Evolutionary conservation across 92 coral and sea anemone species (phyloP), one percentile per base, ranked within the genome.

Genomic region (Anthopleura xanthogrammica): DNA sequence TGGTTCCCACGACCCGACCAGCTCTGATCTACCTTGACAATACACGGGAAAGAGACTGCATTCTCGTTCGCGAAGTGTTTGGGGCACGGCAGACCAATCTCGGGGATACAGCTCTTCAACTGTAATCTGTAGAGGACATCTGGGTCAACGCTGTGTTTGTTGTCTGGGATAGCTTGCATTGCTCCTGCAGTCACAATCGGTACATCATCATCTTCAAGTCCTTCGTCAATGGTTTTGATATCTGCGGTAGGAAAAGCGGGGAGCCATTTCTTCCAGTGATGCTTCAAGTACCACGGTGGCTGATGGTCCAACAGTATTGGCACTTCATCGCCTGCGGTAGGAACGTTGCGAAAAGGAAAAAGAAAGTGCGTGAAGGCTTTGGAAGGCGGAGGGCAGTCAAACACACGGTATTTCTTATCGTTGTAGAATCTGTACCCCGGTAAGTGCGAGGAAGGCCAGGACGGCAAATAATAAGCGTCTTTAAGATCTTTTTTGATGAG

Each of bases 191-290:
- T 90, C 20, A 90, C 90, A 17, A 90, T 76, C 8, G 86, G 87
- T 23, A 79, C 87, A 20, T 75, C 87, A 20, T 90, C 75, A 78
- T 90, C 91, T 19, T 12, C 64, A 10, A 90, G 64, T 3, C 93
- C 93, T 42, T 90, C 93, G 75, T 90, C 93, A 1, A 88, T 81
- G 16, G 90, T 79, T 66, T 83, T 90, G 40, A 87, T 7, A 36
- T 72, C 79, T 24, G 86, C 90, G 4, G 78, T 48, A 12, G 87
- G 84, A 72, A 79, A 90, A 41, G 71, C 88, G 0, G 90, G 82
- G 16, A 87, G 85, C 93, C 93, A 90, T 78, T 87, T 83, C 77
- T 77, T 87, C 93, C 93, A 90, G 23, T 90, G 93, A 39, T 77
- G 60, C 29, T 58, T 86, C 71, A 90, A 72, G 76, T 40, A 77